Evolutionary conservation across 2,888 invertebrate genomes (phyloP).

Genomic region (Sminthurides aquaticus): DNA sequence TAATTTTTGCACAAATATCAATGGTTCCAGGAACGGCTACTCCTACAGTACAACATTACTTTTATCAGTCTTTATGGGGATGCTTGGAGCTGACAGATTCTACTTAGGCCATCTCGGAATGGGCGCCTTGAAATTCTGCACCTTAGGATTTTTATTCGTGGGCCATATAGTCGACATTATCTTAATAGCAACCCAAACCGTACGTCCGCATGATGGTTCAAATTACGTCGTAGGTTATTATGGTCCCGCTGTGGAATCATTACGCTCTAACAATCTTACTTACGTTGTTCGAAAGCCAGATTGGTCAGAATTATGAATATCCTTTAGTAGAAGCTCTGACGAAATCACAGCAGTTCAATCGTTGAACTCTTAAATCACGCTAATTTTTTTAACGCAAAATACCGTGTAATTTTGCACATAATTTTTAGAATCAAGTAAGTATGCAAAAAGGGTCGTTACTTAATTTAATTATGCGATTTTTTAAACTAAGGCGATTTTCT

Average conservation of each 20-base stretch:
- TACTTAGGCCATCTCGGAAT: slow-evolving; percentile 93
- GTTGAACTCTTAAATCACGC: too few species aligned
- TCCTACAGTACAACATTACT: slow-evolving; percentile 84
- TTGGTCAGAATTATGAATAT: slow-evolving; percentile 31
- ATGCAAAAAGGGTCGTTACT: too few species aligned
- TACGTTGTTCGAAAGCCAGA: slow-evolving; percentile 56
- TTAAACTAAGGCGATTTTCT: too few species aligned
- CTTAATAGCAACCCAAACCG: slow-evolving; percentile 87
- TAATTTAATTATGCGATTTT: too few species aligned
- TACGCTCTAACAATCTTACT: slow-evolving; percentile 76
- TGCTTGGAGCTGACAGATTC: slow-evolving; percentile 95
- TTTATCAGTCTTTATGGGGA: slow-evolving; percentile 91
- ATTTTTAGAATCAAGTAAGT: too few species aligned
- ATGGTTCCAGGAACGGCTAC: slow-evolving; percentile 76
- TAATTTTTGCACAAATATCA: not conserved
- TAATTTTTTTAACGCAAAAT: too few species aligned
- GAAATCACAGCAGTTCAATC: too few species aligned
- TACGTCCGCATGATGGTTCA: slow-evolving; percentile 91
- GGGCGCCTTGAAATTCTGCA: slow-evolving; percentile 29
- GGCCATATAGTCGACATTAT: slow-evolving; percentile 92
- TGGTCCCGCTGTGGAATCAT: slow-evolving; percentile 74
- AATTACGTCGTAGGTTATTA: slow-evolving; percentile 88
- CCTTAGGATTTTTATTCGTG: slow-evolving; percentile 62
- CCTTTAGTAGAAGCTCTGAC: slow-evolving; percentile 3
- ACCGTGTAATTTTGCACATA: too few species aligned